phyloP scores from a whole-genome alignment of 2,888 invertebrate species.

The Maniola hyperantus region DNA sequence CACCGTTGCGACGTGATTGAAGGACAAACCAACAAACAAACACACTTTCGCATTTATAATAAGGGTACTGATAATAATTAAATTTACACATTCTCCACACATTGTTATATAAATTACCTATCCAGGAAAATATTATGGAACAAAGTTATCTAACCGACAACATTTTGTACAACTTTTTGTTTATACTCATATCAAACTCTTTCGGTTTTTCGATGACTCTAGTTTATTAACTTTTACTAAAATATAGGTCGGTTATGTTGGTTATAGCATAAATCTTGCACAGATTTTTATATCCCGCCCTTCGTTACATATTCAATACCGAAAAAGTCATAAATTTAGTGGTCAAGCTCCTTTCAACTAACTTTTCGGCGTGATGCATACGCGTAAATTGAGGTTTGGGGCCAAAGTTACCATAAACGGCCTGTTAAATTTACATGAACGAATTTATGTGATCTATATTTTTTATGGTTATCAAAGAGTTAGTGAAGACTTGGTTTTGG shows the following conservation, averaged over 20 bases:
- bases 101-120: too few relatives aligned
- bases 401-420: constrained; percentile 22
- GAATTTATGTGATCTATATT: constrained; percentile 7
- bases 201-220: too few relatives aligned
- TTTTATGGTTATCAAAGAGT: constrained; percentile 4
- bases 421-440: constrained; percentile 26
- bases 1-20: too few relatives aligned
- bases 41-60: too few relatives aligned
- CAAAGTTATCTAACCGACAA: too few relatives aligned
- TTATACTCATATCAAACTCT: too few relatives aligned
- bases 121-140: too few relatives aligned
- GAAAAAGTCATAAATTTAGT: constrained; percentile 32
- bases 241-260: background rate
- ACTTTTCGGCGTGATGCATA: constrained; percentile 33
- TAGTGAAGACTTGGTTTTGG: background rate
- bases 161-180: too few relatives aligned
- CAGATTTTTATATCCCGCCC: constrained; percentile 22
- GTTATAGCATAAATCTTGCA: constrained; percentile 14
- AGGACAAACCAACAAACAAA: too few relatives aligned
- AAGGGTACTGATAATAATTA: too few relatives aligned
- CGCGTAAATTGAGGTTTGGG: constrained; percentile 30
- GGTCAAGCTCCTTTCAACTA: constrained; percentile 33
- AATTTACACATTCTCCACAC: too few relatives aligned
- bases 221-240: background rate
- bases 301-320: constrained; percentile 34